These are phyloP conservation scores for Drosophila quadrilineata DNA, from an alignment of 1,140 invertebrate species.

Conservation along the genomic window DNA sequence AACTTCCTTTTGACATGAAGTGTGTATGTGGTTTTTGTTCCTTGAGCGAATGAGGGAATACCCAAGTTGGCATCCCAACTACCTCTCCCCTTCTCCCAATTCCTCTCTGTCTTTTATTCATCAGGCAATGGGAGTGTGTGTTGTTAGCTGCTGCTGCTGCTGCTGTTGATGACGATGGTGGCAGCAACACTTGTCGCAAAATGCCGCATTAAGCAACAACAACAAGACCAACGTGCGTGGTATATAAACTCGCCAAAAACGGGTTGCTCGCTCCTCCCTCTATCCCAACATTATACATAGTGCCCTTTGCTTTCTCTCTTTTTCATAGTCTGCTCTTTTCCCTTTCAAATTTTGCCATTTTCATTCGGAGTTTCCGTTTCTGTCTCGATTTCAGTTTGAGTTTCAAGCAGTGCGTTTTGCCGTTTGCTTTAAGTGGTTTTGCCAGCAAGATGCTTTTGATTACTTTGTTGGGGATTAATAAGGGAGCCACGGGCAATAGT, in stretches of 20 bases:
- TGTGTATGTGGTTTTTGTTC: constrained; percentile 62
- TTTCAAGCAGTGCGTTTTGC: constrained; percentile 3
- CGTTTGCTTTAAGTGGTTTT: constrained; percentile 18
- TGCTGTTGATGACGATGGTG: constrained; percentile 67
- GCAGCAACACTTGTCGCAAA: constrained; percentile 76
- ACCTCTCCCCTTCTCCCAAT: not conserved
- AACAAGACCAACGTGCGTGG: constrained; percentile 63
- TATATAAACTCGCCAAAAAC: constrained; percentile 69
- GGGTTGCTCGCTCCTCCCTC: not conserved
- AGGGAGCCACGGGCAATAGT: not conserved
- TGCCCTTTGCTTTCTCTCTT: not conserved
- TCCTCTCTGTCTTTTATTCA: not conserved
- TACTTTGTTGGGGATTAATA: constrained; percentile 3
- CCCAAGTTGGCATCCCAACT: not conserved
- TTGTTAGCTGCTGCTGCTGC: constrained; percentile 7
- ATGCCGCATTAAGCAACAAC: constrained; percentile 70
- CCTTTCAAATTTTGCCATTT: not conserved
- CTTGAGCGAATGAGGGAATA: constrained; percentile 72
- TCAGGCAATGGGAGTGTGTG: constrained; percentile 4
- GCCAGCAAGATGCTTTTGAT: not conserved
- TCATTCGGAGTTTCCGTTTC: not conserved
- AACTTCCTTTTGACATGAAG: constrained; percentile 67
- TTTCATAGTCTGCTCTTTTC: not conserved
- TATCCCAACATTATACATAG: no score
- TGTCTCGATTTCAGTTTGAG: constrained; percentile 1